A percentile compares a stretch with the other conserved stretches of the same genome.
Evolutionary conservation across 2,888 invertebrate genomes (phyloP).

Genomic region (Malthinus flaveolus): DNA sequence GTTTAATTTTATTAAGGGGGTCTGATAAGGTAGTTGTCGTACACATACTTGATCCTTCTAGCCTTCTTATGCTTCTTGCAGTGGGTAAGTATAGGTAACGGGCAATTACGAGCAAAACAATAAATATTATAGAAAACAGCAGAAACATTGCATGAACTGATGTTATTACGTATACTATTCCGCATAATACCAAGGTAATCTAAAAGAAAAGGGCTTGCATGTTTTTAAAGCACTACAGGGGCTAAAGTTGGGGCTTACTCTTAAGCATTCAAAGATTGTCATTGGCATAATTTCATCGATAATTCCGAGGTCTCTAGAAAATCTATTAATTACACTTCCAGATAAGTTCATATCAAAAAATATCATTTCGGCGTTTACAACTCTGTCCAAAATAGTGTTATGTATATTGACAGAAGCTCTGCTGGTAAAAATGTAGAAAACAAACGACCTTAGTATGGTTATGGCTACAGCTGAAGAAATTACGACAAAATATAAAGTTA

Average conservation of each 20-base stretch:
- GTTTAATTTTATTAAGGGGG: no score
- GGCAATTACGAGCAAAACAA: constrained; percentile 63
- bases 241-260: background rate
- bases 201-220: background rate
- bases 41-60: constrained; percentile 61
- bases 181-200: background rate
- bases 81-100: constrained; percentile 68
- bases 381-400: constrained; percentile 22
- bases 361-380: constrained; percentile 27
- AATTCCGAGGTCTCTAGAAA: constrained; percentile 33
- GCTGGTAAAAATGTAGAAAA: constrained; percentile 23
- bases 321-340: constrained; percentile 32
- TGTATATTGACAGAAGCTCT: constrained; percentile 29
- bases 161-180: constrained; percentile 8
- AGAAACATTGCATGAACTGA: constrained; percentile 67
- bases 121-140: constrained; percentile 64
- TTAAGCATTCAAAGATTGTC: constrained; percentile 13
- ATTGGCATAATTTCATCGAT: constrained; percentile 31
- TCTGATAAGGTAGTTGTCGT: constrained; percentile 26
- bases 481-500: constrained; percentile 40
- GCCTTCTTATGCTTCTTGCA: constrained; percentile 69
- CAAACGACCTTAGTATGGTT: constrained; percentile 37
- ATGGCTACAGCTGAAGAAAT: constrained; percentile 36
- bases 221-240: background rate
- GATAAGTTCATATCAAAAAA: constrained; percentile 29